Percentiles rank a stretch among this genome's conserved stretches.
phyloP scores from a whole-genome alignment of 2,888 invertebrate species.

The Drosophila mimica region DNA sequence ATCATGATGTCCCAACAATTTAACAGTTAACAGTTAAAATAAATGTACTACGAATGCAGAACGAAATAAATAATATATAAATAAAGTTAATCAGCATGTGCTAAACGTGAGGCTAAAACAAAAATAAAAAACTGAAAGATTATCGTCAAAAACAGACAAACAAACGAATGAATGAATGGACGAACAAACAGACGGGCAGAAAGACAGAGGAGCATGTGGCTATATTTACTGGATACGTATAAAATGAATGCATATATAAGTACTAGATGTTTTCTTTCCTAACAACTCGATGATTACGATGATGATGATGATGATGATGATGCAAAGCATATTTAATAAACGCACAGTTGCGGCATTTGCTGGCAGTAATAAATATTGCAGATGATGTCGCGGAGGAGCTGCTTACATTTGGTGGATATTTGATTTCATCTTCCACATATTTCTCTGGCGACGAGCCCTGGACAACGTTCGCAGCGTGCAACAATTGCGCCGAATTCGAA shows the following conservation, averaged over 20 bases:
- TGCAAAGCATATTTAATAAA: background rate
- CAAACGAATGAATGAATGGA: too few species aligned
- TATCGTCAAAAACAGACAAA: background rate
- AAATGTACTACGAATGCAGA: background rate
- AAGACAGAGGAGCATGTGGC: background rate
- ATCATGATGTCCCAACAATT: background rate
- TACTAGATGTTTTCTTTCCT: background rate
- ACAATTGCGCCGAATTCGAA: conserved; percentile 80
- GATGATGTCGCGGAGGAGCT: background rate
- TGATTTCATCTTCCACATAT: conserved; percentile 82
- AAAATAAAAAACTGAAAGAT: background rate
- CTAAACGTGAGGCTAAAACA: background rate
- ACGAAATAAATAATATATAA: background rate
- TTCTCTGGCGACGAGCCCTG: conserved; percentile 78
- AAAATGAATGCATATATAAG: background rate
- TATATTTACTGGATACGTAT: conserved; percentile 1
- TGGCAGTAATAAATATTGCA: conserved; percentile 1
- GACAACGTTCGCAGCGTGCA: conserved; percentile 80
- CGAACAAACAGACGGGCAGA: background rate
- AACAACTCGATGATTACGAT: background rate
- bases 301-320: background rate
- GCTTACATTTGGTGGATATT: conserved; percentile 82
- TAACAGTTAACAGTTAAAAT: background rate
- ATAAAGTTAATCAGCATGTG: conserved; percentile 1
- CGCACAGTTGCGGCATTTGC: background rate